Percentiles rank a stretch among this genome's conserved stretches.
These are phyloP conservation scores for Cybosia mesomella DNA, from an alignment of 2,888 invertebrate genomes.

Conservation along the genomic window DNA sequence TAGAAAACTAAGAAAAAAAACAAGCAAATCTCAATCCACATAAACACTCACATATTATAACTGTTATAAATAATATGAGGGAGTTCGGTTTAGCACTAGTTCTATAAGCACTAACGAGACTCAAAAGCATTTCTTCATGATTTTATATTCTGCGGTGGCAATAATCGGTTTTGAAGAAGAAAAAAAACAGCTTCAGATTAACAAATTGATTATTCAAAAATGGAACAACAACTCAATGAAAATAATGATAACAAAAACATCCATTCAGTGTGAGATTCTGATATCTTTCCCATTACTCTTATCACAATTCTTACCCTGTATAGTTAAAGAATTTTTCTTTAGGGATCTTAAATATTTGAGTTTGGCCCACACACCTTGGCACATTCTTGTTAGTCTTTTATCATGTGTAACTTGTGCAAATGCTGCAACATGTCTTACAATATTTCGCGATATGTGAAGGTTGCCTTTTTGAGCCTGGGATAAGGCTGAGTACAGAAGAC, in stretches of 20 bases:
- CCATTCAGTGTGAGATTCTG: conserved; percentile 15
- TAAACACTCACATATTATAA: too few species aligned
- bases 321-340: conserved; percentile 39
- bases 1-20: too few species aligned
- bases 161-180: neutral
- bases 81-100: too few species aligned
- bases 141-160: too few species aligned
- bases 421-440: conserved; percentile 83
- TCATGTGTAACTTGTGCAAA: conserved; percentile 85
- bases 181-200: conserved; percentile 1
- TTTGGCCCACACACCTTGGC: conserved; percentile 95
- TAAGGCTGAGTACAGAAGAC: conserved; percentile 94
- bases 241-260: neutral
- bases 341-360: conserved; percentile 86
- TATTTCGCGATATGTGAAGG: conserved; percentile 87
- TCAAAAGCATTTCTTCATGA: too few species aligned
- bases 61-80: too few species aligned
- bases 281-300: conserved; percentile 44
- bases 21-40: too few species aligned
- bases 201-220: conserved; percentile 4
- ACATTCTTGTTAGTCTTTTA: conserved; percentile 91
- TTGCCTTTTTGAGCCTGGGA: conserved; percentile 94
- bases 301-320: conserved; percentile 39
- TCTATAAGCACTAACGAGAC: too few species aligned
- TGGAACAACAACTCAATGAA: neutral